Base-by-base conservation (phyloP, 2,113 vertebrate species). In the Lagopus muta region DNA sequence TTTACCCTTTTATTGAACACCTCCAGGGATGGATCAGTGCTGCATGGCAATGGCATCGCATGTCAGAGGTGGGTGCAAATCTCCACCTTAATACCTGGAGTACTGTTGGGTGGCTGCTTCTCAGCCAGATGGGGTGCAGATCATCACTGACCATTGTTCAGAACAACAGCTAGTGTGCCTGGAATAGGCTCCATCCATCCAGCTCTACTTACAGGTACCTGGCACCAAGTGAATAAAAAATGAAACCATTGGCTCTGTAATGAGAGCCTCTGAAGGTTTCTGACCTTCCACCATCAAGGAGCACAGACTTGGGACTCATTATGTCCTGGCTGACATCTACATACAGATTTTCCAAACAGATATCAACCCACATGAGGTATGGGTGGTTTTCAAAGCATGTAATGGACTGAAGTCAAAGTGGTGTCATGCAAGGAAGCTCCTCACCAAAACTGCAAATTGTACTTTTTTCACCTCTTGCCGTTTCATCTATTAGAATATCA, bases 311-410 rank as follows among this genome's bases (percentile, higher is more conserved):
- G 42, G 75, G 43, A 60, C 40, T 71, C 38, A 14, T 18, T 21
- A 28, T 19, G 27, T 45, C 30, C 36, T 50, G 40, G 24, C 13
- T 76, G 50, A 38, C 34, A 60, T 13, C 19, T 74, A 36, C 72
- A 22, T 20, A 32, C 5, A 24, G 1, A n/a, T 86, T 64, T 74
- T 11, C 32, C 4, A 3, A 24, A 20, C 1, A 0, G 7, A 16
- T 4, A 25, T 6, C 48, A 27, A 16, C 22, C 21, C 12, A 11
- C 0, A 1, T 5, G 13, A 48, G 6, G 5, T 10, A 47, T n/a
- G 25, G 2, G 8, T 71, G 16, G 10, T 42, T 82, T 77, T 78
- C 65, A 42, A 60, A 67, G 52, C 8, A 11, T 47, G 19, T 3
- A 45, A 58, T 1, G 1, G 82, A 40, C 62, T 7, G 20, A 80